Conservation (phyloP, 2,888 invertebrate species). For the Bursaphelenchus okinawaensis region DNA sequence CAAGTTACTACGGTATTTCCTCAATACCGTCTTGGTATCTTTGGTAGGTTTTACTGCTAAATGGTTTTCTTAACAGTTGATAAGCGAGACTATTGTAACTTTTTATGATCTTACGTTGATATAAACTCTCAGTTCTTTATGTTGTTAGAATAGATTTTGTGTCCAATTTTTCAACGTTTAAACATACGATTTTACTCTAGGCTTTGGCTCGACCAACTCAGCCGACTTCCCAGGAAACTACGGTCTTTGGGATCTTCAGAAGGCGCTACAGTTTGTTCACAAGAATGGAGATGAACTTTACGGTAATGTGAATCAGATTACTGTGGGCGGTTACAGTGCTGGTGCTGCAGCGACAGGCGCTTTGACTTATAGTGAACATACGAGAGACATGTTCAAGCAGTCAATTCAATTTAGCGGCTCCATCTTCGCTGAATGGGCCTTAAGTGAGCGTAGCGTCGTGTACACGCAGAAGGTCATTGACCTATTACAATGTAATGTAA, state of each 20-base stretch:
- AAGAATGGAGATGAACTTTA: slow-evolving; percentile 23
- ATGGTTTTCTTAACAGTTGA: background rate
- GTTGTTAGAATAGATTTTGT: too few species aligned
- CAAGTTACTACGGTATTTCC: slow-evolving; percentile 30
- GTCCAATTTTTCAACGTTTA: too few species aligned
- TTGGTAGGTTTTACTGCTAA: slow-evolving; percentile 16
- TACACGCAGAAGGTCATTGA: slow-evolving; percentile 20
- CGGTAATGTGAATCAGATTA: slow-evolving; percentile 27
- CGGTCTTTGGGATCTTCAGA: slow-evolving; percentile 31
- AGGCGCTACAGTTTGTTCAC: slow-evolving; percentile 26
- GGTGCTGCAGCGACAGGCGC: slow-evolving; percentile 15
- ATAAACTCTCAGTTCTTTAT: too few species aligned
- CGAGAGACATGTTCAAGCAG: slow-evolving; percentile 22
- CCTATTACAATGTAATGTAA: slow-evolving; percentile 1
- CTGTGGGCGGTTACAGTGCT: slow-evolving; percentile 32
- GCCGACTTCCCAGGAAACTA: slow-evolving; percentile 27
- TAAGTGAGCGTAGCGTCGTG: background rate
- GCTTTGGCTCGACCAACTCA: slow-evolving; percentile 31
- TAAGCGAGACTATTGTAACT: too few species aligned
- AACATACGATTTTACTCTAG: slow-evolving; percentile 14
- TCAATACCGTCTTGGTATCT: slow-evolving; percentile 28
- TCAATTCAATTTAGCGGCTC: slow-evolving; percentile 33
- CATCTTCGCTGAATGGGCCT: slow-evolving; percentile 18
- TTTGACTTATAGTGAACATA: slow-evolving; percentile 15
- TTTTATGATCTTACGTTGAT: too few species aligned